phyloP scores from a whole-genome alignment of 2,113 vertebrate genomes.

The Psittacula cyanocephala region DNA sequence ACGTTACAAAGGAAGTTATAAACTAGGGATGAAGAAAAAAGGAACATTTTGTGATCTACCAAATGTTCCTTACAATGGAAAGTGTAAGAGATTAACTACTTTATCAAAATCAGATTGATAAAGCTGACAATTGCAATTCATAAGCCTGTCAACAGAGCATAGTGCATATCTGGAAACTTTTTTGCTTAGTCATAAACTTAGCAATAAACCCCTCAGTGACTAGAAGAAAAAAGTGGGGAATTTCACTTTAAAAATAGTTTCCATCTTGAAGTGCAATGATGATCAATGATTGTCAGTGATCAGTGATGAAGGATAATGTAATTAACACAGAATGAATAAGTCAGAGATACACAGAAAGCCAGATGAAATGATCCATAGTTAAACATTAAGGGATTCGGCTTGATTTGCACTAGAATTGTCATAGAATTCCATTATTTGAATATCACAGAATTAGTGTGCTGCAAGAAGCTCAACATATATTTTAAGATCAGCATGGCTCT shows the following conservation, averaged over 20 bases:
- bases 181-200: neutral
- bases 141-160: neutral
- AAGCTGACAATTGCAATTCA: neutral
- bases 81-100: neutral
- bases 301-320: neutral
- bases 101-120: neutral
- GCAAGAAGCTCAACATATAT: neutral
- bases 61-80: neutral
- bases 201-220: neutral
- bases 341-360: neutral
- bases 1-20: neutral
- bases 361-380: neutral
- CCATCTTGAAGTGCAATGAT: neutral
- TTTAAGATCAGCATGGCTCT: neutral
- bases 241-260: neutral
- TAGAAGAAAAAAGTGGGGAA: neutral
- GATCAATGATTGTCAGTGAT: neutral
- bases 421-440: neutral
- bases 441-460: neutral
- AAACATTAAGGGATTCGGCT: neutral
- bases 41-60: neutral
- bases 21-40: neutral
- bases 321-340: neutral
- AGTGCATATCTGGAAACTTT: neutral
- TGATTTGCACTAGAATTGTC: neutral